Evolutionary conservation across 2,797 vertebrate genomes (phyloP).

Genomic region (Chiloscyllium punctatum): DNA sequence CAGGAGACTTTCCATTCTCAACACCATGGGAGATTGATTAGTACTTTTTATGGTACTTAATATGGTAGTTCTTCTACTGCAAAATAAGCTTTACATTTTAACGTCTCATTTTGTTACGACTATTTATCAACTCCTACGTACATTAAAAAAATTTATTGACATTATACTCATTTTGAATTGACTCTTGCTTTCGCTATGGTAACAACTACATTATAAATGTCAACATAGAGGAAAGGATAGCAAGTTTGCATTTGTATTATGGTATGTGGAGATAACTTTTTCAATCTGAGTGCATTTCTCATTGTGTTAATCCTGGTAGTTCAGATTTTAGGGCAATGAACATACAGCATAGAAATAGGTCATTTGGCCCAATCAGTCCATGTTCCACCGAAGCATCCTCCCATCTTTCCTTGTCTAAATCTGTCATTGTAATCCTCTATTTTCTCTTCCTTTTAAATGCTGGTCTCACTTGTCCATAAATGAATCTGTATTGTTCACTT

Average conservation of each 20-base stretch:
- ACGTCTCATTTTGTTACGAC: background rate
- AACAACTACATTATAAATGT: background rate
- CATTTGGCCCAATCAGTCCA: background rate
- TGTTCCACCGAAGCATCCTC: background rate
- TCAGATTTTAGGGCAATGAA: background rate
- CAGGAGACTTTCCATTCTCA: background rate
- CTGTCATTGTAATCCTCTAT: background rate
- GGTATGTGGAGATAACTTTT: background rate
- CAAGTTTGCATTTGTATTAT: background rate
- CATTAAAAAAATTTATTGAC: background rate
- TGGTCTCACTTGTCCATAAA: background rate
- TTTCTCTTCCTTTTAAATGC: no score
- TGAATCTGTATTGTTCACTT: background rate
- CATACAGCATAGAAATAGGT: background rate
- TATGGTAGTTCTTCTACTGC: background rate
- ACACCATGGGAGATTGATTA: background rate
- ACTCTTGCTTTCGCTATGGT: background rate
- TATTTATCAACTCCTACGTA: background rate
- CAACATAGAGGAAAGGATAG: no score
- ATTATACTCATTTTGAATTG: background rate
- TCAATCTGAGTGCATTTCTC: background rate
- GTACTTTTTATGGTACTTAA: background rate
- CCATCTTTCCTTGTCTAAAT: background rate
- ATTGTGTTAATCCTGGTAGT: background rate
- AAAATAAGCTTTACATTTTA: background rate